These are phyloP conservation scores for Agrotis ipsilon DNA, from an alignment of 2,888 invertebrate species.

Conservation along the genomic window DNA sequence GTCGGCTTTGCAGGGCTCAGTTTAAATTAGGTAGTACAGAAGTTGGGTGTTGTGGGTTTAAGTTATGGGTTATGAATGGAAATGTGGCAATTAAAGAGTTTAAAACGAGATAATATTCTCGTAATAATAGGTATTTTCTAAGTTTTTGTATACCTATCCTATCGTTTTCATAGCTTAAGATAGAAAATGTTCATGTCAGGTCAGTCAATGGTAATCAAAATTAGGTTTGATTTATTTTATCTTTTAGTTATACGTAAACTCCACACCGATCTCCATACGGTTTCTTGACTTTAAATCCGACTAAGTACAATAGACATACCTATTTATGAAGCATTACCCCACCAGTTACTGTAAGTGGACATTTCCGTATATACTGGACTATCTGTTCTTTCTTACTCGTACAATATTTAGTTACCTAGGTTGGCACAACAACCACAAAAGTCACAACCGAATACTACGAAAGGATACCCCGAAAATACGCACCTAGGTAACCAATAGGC, in stretches of 20 bases:
- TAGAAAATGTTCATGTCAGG: too few relatives aligned
- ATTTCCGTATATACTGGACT: conserved; percentile 6
- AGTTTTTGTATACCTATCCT: neutral
- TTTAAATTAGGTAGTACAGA: conserved; percentile 67
- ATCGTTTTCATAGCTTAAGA: too few relatives aligned
- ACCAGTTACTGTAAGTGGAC: conserved; percentile 1
- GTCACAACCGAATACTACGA: neutral
- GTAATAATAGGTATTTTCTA: neutral
- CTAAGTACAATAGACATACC: too few relatives aligned
- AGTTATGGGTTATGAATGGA: conserved; percentile 57
- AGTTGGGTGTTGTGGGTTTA: conserved; percentile 59
- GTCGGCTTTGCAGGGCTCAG: conserved; percentile 68
- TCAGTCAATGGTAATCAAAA: too few relatives aligned
- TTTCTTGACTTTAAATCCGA: neutral
- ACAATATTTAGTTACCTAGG: conserved; percentile 8
- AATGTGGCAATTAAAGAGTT: conserved; percentile 51
- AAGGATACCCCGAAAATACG: neutral
- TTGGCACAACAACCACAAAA: neutral
- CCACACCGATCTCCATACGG: neutral
- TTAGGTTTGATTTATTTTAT: too few relatives aligned
- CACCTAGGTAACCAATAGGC: too few relatives aligned
- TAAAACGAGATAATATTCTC: too few relatives aligned
- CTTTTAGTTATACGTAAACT: too few relatives aligned
- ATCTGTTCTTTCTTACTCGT: too few relatives aligned
- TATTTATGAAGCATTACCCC: too few relatives aligned